Base-by-base conservation (phyloP, 2,888 invertebrate species). In the Phytoseiulus persimilis region DNA sequence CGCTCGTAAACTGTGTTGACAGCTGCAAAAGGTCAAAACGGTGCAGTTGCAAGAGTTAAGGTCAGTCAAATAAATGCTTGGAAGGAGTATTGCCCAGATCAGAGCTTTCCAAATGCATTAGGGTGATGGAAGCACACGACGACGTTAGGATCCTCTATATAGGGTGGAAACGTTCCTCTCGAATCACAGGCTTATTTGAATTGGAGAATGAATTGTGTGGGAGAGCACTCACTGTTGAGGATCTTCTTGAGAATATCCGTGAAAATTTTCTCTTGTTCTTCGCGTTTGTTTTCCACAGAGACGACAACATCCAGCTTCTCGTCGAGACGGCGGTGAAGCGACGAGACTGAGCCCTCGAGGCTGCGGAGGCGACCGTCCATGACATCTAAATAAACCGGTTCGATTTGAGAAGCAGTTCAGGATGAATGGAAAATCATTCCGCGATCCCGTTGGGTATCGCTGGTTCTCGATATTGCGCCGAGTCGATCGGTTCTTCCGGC, bases 231-330 rank as follows among this genome's bases (percentile, higher is more conserved):
- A 87, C 87, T 87, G 87, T 87, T 87, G 32, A 87, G 87, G 31
- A 87, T 87, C 33, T 87, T 87, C 39, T 87, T 87, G n/a, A 87
- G 87, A 23, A 87, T 87, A 87, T 87, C 87, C 28, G 87, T 87
- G 33, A 87, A 87, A n/a, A 87, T 87, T 6, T 45, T 33, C 87
- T 87, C 87, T 33, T 87, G 87, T 23, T 87, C 87, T 45, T 87
- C 87, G 87, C 87, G 87, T 14, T 87, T 87, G 87, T 87, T 87
- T 14, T 87, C 87, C 32, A 87, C 87, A 0, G 87, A 87, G 87
- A 87, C 87, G 33, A 87, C 87, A 39, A 33, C 39, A 23, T 87
- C 87, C 9, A 87, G 87, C 32, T 33, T 39, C 39, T 87, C 39
- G 33, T 87, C 87, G 2, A 87, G 45, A 28, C 45, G 32, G n/a